Base-by-base conservation (phyloP, 92 coral and sea anemone species). In the Porites lobata region DNA sequence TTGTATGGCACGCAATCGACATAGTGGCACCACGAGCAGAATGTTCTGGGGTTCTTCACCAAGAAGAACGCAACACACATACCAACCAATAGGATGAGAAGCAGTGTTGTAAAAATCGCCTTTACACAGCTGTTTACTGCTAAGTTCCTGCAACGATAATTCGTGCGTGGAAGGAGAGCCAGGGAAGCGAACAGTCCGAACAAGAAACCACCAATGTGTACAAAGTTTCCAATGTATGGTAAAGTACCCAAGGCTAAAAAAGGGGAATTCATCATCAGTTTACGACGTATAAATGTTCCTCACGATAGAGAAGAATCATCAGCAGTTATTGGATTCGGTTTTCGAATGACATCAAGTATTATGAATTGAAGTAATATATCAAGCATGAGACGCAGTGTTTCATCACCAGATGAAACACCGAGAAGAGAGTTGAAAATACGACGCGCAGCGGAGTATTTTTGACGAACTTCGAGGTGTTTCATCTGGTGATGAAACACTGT, bases 221-320 rank as follows among this genome's bases (percentile, higher is more conserved):
- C 98, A 77, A 95, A 95, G 87, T 95, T 95, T 14, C 98, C 98
- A 58, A 95, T 87, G 89, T 93, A 95, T 1, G 98, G 98, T 7
- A 95, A 79, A 8, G 98, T 95, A n/a, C 98, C 98, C 4, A 93
- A 19, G 7, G 77, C 98, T 95, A 81, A 43, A 87, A 12, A 12
- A 1, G 18, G 65, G 4, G 70, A 43, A 58, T 58, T 58, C 32
- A 29, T 29, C 32, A 29, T 29, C 47, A 38, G 47, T 38, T 38
- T 62, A 69, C 12, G 17, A 22, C n/a, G 18, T 38, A 38, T 38
- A 38, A 38, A 38, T 4, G 47, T 38, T 38, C 6, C 47, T 38
- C 4, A 38, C 47, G 50, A 24, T 22, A 9, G 19, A 24, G 18
- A 69, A 69, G 12, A 68, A 38, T 71, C n/a, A 38, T 47, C n/a